Conservation (phyloP, 2,797 vertebrate genomes). For the Neosalanx taihuensis region DNA sequence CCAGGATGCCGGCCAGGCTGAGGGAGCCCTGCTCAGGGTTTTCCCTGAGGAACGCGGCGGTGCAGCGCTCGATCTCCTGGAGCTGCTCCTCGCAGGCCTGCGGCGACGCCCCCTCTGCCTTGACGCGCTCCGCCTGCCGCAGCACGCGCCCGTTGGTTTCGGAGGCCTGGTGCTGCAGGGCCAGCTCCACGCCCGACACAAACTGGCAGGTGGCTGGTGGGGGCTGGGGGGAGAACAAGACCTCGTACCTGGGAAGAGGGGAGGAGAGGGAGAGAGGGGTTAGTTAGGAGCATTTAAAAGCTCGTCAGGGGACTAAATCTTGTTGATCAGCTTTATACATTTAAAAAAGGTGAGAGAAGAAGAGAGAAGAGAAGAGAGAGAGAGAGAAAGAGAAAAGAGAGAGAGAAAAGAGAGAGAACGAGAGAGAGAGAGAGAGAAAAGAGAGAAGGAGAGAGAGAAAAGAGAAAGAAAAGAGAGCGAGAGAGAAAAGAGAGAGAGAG, state of each 20-base stretch:
- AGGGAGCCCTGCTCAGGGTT: constrained; percentile 90
- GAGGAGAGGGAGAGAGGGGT: too few relatives aligned
- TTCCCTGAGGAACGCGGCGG: constrained; percentile 89
- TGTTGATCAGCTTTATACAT: too few relatives aligned
- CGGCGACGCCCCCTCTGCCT: constrained; percentile 86
- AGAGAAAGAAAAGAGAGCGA: neutral
- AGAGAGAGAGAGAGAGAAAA: neutral
- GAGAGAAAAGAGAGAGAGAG: neutral
- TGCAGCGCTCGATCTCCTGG: constrained; percentile 96
- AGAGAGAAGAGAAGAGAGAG: neutral
- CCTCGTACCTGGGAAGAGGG: constrained; percentile 79
- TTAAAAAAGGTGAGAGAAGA: neutral
- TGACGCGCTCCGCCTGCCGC: constrained; percentile 88
- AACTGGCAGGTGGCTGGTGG: constrained; percentile 83
- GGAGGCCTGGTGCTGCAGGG: constrained; percentile 86
- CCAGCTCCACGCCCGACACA: constrained; percentile 86
- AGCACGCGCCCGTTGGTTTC: constrained; percentile 87
- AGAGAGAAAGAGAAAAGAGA: neutral
- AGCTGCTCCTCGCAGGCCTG: constrained; percentile 91
- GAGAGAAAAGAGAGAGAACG: neutral
- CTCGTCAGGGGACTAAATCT: too few relatives aligned
- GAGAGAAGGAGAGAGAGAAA: neutral
- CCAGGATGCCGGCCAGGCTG: constrained; percentile 89
- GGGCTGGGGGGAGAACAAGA: constrained; percentile 88
- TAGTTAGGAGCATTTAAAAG: neutral